Evolutionary conservation across 2,113 vertebrate species (phyloP).

Genomic region (Tringa solitaria): DNA sequence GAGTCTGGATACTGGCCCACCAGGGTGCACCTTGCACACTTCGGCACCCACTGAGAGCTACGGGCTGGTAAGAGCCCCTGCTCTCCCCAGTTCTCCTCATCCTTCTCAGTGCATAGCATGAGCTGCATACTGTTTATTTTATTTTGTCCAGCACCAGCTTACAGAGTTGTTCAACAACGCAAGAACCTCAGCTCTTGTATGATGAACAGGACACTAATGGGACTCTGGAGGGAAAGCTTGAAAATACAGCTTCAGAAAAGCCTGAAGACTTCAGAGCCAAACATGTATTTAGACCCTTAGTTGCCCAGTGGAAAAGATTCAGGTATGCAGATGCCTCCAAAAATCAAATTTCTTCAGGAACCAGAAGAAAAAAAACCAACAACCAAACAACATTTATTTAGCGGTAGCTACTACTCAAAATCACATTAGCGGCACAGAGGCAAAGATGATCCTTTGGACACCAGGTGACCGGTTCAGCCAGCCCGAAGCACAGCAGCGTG

Average conservation of each 20-base stretch:
- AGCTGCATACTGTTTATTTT: too few relatives aligned
- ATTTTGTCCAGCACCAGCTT: background rate
- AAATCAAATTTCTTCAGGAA: background rate
- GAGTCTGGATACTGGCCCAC: rapidly evolving
- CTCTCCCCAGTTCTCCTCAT: background rate
- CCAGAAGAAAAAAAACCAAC: background rate
- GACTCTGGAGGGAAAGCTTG: background rate
- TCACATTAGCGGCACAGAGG: background rate
- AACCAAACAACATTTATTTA: background rate
- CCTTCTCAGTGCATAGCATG: background rate
- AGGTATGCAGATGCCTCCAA: background rate
- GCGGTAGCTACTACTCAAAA: background rate
- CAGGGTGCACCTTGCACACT: background rate
- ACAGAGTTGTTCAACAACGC: background rate
- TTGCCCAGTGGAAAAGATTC: background rate
- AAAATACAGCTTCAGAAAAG: background rate
- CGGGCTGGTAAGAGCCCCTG: background rate
- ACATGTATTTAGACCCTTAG: background rate
- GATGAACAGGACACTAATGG: background rate
- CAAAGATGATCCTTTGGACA: background rate
- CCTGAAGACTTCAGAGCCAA: background rate
- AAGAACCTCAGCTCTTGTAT: background rate
- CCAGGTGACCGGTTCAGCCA: rapidly evolving
- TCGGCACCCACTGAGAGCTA: background rate
- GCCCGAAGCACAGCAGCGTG: background rate